Conservation (phyloP, 2,888 invertebrate species). For the Athalia circularis region DNA sequence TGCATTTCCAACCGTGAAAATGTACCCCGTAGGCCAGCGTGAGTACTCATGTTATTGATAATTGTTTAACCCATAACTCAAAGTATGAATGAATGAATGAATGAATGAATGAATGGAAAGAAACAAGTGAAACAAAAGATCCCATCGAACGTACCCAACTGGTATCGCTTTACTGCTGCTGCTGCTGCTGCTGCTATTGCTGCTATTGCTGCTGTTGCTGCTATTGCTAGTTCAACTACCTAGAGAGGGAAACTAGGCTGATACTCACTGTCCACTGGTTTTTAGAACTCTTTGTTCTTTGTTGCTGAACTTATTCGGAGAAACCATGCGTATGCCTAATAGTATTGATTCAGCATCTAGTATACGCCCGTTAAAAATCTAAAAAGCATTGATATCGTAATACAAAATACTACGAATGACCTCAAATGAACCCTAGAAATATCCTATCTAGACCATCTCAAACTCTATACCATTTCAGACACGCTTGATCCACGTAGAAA, state of each 20-base stretch:
- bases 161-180: too few species aligned
- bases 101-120: slow-evolving; percentile 32
- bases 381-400: background rate
- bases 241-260: slow-evolving; percentile 56
- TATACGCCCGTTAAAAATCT: too few species aligned
- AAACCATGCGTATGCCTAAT: too few species aligned
- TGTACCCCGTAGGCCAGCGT: slow-evolving; percentile 84
- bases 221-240: too few species aligned
- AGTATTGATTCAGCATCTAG: too few species aligned
- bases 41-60: slow-evolving; percentile 3
- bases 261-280: slow-evolving; percentile 55
- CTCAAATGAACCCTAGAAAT: slow-evolving; percentile 59
- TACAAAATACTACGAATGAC: slow-evolving; percentile 55
- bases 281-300: slow-evolving; percentile 57
- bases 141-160: background rate
- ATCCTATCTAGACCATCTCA: background rate
- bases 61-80: background rate
- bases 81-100: slow-evolving; percentile 11
- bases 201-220: too few species aligned
- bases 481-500: too few species aligned
- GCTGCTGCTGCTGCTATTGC: too few species aligned
- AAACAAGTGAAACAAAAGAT: slow-evolving; percentile 19
- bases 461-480: too few species aligned
- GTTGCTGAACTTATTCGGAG: background rate
- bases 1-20: slow-evolving; percentile 71